A percentile compares a stretch with the other conserved stretches of the same genome.
phyloP scores from a whole-genome alignment of 1,140 invertebrate species.

The Drosophila asahinai region DNA sequence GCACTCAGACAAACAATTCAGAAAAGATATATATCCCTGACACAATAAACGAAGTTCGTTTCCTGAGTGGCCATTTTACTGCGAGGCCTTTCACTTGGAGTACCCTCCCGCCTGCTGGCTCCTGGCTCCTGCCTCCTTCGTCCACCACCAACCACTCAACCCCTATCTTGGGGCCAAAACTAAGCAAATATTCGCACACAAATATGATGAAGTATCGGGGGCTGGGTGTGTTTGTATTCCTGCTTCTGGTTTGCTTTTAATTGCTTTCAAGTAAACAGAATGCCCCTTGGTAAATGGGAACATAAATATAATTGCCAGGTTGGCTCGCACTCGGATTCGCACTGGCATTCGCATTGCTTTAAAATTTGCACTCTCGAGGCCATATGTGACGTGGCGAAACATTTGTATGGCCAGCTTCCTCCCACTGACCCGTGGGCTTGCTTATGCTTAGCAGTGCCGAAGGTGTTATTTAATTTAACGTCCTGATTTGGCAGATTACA shows the following conservation, averaged over 20 bases:
- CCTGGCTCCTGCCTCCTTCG: neutral
- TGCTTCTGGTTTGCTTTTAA: constrained; percentile 73
- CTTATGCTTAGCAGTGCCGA: constrained; percentile 23
- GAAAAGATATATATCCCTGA: constrained; percentile 70
- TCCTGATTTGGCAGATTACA: constrained; percentile 62
- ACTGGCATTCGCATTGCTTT: constrained; percentile 13
- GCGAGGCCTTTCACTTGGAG: constrained; percentile 67
- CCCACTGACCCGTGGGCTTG: constrained; percentile 2
- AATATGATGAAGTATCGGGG: constrained; percentile 72
- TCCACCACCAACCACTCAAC: constrained; percentile 28
- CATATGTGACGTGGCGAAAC: constrained; percentile 32
- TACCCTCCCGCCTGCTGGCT: neutral
- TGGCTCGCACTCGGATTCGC: constrained; percentile 2
- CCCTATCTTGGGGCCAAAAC: constrained; percentile 52
- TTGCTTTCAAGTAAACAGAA: constrained; percentile 80
- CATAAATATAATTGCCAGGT: constrained; percentile 75
- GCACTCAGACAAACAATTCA: constrained; percentile 68
- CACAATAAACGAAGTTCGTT: constrained; percentile 82
- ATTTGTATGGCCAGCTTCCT: constrained; percentile 15
- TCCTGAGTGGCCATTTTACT: constrained; percentile 81
- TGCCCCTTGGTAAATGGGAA: constrained; percentile 68
- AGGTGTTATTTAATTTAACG: constrained; percentile 65
- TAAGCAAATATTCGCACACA: constrained; percentile 76
- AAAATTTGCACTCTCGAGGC: constrained; percentile 52
- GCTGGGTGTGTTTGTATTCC: constrained; percentile 12